A percentile compares a stretch with the other conserved stretches of the same genome.
Evolutionary conservation across 2,888 invertebrate species (phyloP).

Genomic region (Lithophane socia): DNA sequence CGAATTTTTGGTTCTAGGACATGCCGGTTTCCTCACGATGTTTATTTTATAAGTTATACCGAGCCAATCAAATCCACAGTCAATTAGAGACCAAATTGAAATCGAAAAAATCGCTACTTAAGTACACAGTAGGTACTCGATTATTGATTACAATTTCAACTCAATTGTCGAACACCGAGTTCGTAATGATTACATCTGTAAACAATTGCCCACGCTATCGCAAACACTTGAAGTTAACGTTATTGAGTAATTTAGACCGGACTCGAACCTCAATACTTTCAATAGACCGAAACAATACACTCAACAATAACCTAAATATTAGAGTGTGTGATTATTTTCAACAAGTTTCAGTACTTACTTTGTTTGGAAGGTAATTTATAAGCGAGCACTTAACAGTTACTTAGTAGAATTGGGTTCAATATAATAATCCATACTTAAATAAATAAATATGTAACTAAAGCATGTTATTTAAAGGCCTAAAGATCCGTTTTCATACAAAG

Average conservation of each 20-base stretch:
- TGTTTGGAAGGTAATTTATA: constrained; percentile 26
- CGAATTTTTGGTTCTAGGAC: no score
- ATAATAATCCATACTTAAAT: constrained; percentile 13
- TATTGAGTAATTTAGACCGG: constrained; percentile 54
- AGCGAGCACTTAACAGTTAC: constrained; percentile 24
- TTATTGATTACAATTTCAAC: constrained; percentile 58
- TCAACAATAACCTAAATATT: constrained; percentile 43
- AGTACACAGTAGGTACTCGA: constrained; percentile 22
- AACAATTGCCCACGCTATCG: constrained; percentile 59
- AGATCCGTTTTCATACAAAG: neutral
- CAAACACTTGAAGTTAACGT: constrained; percentile 57
- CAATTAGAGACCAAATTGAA: constrained; percentile 9
- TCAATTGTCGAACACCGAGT: constrained; percentile 46
- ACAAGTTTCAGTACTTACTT: constrained; percentile 21
- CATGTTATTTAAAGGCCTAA: neutral
- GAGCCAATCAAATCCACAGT: neutral
- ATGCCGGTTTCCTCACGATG: no score
- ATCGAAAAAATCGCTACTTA: constrained; percentile 7
- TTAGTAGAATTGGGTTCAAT: constrained; percentile 24
- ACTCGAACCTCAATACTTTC: constrained; percentile 45
- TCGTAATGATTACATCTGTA: constrained; percentile 61
- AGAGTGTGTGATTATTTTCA: constrained; percentile 44
- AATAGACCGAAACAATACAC: constrained; percentile 46
- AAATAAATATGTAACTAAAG: constrained; percentile 28
- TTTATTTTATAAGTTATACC: neutral